phyloP scores from a whole-genome alignment of 2,797 vertebrate species.

The Pantherophis alleghaniensis region DNA sequence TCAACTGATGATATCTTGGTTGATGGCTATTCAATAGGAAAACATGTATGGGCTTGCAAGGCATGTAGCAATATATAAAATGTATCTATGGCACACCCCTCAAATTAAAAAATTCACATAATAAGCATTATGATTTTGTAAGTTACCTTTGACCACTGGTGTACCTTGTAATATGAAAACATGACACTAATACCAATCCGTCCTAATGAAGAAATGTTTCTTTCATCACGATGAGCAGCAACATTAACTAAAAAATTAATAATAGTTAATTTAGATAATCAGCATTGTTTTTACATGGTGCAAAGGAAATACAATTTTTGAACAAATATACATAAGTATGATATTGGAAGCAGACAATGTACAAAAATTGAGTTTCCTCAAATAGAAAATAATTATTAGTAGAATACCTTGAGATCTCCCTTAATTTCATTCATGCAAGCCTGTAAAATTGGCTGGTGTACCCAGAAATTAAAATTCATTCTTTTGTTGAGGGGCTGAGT shows the following conservation, averaged over 20 bases:
- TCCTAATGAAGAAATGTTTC: slow-evolving; percentile 78
- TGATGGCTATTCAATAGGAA: not conserved
- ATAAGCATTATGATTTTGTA: slow-evolving; percentile 15
- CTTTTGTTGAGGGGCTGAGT: not conserved
- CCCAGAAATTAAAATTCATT: not conserved
- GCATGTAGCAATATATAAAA: not conserved
- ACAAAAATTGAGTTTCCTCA: not conserved
- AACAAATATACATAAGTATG: not conserved
- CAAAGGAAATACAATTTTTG: not conserved
- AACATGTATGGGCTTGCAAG: not conserved
- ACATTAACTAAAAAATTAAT: slow-evolving; percentile 69
- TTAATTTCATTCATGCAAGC: not conserved
- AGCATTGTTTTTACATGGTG: not conserved
- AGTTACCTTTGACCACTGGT: slow-evolving; percentile 90
- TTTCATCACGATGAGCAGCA: slow-evolving; percentile 62
- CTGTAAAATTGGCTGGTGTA: not conserved
- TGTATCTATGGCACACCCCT: not conserved
- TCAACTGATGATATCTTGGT: not conserved
- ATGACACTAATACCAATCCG: slow-evolving; percentile 87
- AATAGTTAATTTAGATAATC: not conserved
- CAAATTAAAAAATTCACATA: not conserved
- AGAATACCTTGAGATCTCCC: not conserved
- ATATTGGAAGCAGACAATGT: not conserved
- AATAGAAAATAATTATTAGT: not conserved
- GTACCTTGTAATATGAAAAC: slow-evolving; percentile 81